Base-by-base conservation (phyloP, 1,140 invertebrate species). In the Drosophila chauvacae region DNA sequence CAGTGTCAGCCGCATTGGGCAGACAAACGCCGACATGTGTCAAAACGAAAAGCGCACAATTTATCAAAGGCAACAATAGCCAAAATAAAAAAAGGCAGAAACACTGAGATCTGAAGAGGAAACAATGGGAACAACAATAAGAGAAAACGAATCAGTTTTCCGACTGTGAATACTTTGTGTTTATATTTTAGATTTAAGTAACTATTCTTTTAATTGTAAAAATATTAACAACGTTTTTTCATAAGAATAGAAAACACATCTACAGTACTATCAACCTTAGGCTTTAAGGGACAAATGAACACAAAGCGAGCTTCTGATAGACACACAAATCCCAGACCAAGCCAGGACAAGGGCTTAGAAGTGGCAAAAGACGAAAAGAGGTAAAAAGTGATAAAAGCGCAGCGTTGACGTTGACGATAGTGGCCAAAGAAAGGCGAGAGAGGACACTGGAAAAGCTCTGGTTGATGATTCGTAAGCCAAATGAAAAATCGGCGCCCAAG, bases 1-100 rank as follows among this genome's bases (percentile, higher is more conserved):
- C 48, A 51, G 28, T 33, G 16, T 28, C 59, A 59, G 64, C 53
- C 50, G 48, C 61, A 78, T 64, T 80, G 68, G 80, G 68, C 85
- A 84, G 84, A 84, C 84, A 84, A 80, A 78, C 71, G 81, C 86
- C 90, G 86, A 90, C 86, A 90, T 91, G 76, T 90, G 86, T 90
- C 86, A 90, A 63, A 90, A 90, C 51, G 72, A 77, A 82, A 75
- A 68, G 81, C 72, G 69, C 71, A 90, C 86, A 90, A 90, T 90
- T 90, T 90, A 90, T 90, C 86, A 90, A 85, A 78, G 61, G 75
- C 45, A 86, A 91, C 85, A 85, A 82, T 90, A 56, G 62, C 68
- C 58, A 56, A 78, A 60, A 74, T 55, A 76, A 65, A 79, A 56
- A 37, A 37, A 47, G 58, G 42, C 4, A 30, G 64, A 59, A 44